Conservation (phyloP, 1,140 invertebrate genomes). For the Neodiprion virginianus region DNA sequence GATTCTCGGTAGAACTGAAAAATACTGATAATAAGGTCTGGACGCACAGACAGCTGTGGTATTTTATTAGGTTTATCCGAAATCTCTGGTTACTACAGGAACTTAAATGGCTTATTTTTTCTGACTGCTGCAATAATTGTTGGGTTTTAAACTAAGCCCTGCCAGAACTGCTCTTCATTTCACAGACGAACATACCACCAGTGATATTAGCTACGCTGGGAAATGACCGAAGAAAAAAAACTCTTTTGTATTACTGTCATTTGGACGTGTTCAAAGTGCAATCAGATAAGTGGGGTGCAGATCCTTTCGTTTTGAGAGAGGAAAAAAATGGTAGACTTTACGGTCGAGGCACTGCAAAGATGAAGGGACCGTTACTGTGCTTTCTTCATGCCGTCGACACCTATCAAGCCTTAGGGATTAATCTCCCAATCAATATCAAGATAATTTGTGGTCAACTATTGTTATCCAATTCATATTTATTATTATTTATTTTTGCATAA, state of each 20-base stretch:
- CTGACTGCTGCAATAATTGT: slow-evolving; percentile 6
- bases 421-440: slow-evolving; percentile 70
- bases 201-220: slow-evolving; percentile 66
- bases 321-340: slow-evolving; percentile 31
- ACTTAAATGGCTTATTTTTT: neutral
- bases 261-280: slow-evolving; percentile 71
- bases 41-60: slow-evolving; percentile 55
- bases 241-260: slow-evolving; percentile 72
- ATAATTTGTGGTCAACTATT: slow-evolving; percentile 51
- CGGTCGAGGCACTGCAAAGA: slow-evolving; percentile 39
- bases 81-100: neutral
- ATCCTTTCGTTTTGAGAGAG: slow-evolving; percentile 41
- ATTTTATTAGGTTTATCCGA: neutral
- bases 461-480: neutral
- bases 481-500: slow-evolving; percentile 19
- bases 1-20: slow-evolving; percentile 60
- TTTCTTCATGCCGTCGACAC: slow-evolving; percentile 53
- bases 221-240: slow-evolving; percentile 64
- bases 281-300: slow-evolving; percentile 29
- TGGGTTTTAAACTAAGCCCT: neutral
- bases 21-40: slow-evolving; percentile 63
- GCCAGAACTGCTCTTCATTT: neutral
- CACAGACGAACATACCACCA: slow-evolving; percentile 62
- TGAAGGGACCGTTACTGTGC: slow-evolving; percentile 45
- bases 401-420: slow-evolving; percentile 57